Percentiles rank a stretch among this genome's conserved stretches.
phyloP scores from a whole-genome alignment of 1,140 invertebrate species.

The Bombus terrestris region DNA sequence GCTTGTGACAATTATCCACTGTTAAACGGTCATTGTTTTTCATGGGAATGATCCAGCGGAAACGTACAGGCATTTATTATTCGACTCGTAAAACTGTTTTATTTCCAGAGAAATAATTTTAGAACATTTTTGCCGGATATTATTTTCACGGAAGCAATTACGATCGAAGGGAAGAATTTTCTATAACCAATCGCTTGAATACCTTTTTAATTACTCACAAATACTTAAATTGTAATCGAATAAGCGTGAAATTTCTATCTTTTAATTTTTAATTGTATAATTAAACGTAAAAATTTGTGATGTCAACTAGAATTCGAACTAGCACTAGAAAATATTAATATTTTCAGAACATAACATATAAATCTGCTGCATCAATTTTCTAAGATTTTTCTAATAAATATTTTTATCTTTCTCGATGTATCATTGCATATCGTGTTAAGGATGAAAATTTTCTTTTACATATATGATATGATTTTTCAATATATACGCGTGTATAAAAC shows the following conservation, averaged over 20 bases:
- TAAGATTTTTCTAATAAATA: no score
- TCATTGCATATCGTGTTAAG: no score
- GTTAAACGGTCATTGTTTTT: constrained; percentile 56
- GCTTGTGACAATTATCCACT: constrained; percentile 58
- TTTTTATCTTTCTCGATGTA: no score
- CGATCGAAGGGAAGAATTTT: neutral
- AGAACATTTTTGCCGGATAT: neutral
- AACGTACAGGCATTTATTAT: constrained; percentile 1
- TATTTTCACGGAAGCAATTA: neutral
- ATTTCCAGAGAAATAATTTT: neutral
- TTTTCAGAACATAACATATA: no score
- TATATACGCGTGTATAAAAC: no score
- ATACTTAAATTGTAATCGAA: neutral
- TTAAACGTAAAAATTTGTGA: no score
- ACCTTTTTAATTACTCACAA: neutral
- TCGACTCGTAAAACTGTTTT: constrained; percentile 35
- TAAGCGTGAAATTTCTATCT: neutral
- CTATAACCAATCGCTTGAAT: no score
- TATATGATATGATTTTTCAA: no score
- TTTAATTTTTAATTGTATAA: neutral
- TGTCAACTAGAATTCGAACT: no score
- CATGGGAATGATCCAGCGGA: neutral
- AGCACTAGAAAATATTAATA: no score
- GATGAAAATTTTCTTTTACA: no score
- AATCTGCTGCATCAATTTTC: no score